These are phyloP conservation scores for Pentamera pediparva DNA, from an alignment of 53 echinoderm and acorn worm genomes.

Conservation along the genomic window DNA sequence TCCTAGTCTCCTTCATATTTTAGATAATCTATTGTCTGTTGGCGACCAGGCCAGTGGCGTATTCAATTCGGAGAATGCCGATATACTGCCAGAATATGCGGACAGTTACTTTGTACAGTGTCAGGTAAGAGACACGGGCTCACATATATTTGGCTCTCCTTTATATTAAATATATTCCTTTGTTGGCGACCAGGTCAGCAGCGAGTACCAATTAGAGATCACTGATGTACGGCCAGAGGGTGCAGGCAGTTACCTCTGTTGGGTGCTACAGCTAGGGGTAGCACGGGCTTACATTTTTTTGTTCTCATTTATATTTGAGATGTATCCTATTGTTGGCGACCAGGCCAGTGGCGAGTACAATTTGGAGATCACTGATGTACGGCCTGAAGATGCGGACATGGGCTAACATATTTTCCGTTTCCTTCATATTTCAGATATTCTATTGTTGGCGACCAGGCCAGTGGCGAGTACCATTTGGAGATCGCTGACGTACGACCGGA, in stretches of 20 bases:
- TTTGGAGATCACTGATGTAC: neutral
- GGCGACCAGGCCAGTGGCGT: no score
- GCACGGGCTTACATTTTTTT: no score
- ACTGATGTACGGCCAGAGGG: slow-evolving; percentile 38
- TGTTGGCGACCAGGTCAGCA: slow-evolving; percentile 46
- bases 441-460: slow-evolving; percentile 52
- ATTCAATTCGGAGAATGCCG: no score
- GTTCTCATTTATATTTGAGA: no score
- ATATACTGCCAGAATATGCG: neutral
- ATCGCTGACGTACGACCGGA: slow-evolving; percentile 40
- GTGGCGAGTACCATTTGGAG: slow-evolving; percentile 61
- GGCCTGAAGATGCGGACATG: neutral
- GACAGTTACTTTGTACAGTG: slow-evolving; percentile 60
- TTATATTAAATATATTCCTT: slow-evolving; percentile 53
- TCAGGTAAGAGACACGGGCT: no score
- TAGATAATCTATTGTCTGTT: no score
- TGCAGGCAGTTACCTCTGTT: slow-evolving; percentile 59
- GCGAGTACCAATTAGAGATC: slow-evolving; percentile 69
- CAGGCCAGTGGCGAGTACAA: no score
- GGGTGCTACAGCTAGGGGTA: slow-evolving; percentile 35
- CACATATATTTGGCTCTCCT: no score
- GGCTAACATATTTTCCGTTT: no score
- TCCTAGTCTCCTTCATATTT: no score
- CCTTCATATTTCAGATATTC: slow-evolving; percentile 46
- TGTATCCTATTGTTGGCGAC: no score